A percentile compares a stretch with the other conserved stretches of the same genome.
Conservation (phyloP, 2,888 invertebrate genomes). For the Teleogryllus oceanicus region DNA sequence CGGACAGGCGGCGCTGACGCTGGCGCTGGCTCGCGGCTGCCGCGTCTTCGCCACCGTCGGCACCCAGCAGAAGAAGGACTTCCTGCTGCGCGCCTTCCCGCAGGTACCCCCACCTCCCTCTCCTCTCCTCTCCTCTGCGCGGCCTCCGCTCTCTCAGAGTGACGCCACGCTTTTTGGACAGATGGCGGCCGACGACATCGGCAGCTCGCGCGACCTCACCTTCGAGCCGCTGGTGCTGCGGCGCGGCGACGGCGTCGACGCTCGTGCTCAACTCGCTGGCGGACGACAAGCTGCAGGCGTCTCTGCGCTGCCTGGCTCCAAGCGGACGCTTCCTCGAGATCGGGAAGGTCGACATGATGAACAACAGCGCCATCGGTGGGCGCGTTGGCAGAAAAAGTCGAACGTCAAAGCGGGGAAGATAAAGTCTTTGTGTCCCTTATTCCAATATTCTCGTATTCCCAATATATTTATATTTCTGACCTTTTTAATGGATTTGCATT, state of each 20-base stretch:
- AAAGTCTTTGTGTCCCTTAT: too few species aligned
- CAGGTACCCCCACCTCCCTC: neutral
- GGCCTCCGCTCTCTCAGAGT: too few species aligned
- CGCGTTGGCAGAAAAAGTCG: too few species aligned
- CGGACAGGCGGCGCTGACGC: conserved; percentile 63
- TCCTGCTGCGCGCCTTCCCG: conserved; percentile 48
- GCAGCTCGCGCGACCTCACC: conserved; percentile 45
- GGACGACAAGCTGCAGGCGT: conserved; percentile 81
- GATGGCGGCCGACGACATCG: conserved; percentile 40
- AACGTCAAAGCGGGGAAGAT: too few species aligned
- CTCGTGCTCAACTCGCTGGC: conserved; percentile 86
- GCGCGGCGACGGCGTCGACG: conserved; percentile 83
- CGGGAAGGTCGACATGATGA: conserved; percentile 55
- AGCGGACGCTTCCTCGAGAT: conserved; percentile 77
- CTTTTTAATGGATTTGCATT: too few species aligned
- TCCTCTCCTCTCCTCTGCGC: too few species aligned
- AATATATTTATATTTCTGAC: too few species aligned
- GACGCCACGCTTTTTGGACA: neutral
- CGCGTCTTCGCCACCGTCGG: conserved; percentile 70
- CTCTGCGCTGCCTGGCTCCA: conserved; percentile 57
- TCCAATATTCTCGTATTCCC: too few species aligned
- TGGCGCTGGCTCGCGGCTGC: conserved; percentile 48
- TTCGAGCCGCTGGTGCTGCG: conserved; percentile 82
- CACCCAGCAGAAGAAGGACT: conserved; percentile 60
- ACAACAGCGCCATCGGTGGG: conserved; percentile 56